Evolutionary conservation across 1,140 invertebrate genomes (phyloP).

Genomic region (Saxidomus purpurata): DNA sequence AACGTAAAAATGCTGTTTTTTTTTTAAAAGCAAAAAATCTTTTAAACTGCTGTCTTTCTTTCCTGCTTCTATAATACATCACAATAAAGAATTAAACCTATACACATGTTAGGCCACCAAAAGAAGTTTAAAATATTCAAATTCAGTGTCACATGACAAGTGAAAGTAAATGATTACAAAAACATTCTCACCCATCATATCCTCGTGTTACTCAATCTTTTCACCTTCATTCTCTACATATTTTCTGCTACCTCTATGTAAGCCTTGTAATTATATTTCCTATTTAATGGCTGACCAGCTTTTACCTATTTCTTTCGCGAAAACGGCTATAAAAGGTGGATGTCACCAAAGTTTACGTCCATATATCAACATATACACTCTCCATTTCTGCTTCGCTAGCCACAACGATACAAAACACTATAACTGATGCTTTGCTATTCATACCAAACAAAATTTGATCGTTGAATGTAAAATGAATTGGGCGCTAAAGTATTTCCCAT

Average conservation of each 20-base stretch:
- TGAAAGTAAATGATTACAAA: background rate
- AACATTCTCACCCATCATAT: conserved; percentile 15
- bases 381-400: conserved; percentile 31
- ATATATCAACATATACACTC: conserved; percentile 30
- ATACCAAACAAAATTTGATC: conserved; percentile 43
- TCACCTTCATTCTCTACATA: conserved; percentile 28
- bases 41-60: too few relatives aligned
- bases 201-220: background rate
- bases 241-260: background rate
- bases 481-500: conserved; percentile 22
- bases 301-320: conserved; percentile 21
- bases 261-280: conserved; percentile 3
- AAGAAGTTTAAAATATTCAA: too few relatives aligned
- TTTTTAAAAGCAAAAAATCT: too few relatives aligned
- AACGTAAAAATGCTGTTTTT: too few relatives aligned
- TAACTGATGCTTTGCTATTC: conserved; percentile 35
- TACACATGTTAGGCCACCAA: too few relatives aligned
- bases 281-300: conserved; percentile 1
- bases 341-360: conserved; percentile 36
- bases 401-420: conserved; percentile 27
- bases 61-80: too few relatives aligned
- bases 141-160: too few relatives aligned
- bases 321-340: conserved; percentile 38
- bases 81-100: too few relatives aligned
- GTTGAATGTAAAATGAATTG: conserved; percentile 19